Evolutionary conservation across 2,113 vertebrate genomes (phyloP).

Genomic region (Morone saxatilis): DNA sequence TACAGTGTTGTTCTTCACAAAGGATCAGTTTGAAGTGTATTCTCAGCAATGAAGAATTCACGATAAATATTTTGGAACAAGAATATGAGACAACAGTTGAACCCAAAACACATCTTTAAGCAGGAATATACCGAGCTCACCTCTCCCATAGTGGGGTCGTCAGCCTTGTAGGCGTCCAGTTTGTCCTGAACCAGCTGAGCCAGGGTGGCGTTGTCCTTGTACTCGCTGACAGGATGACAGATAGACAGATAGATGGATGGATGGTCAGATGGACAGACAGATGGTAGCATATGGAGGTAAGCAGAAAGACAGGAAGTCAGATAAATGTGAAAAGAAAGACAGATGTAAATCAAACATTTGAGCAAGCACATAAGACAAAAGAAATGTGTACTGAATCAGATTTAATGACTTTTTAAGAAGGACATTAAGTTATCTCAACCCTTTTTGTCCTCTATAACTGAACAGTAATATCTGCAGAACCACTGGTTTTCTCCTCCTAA

Average conservation of each 20-base stretch:
- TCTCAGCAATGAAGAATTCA: background rate
- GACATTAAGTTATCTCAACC: background rate
- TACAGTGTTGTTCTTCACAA: background rate
- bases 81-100: background rate
- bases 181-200: constrained; percentile 99
- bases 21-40: background rate
- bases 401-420: background rate
- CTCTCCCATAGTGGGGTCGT: constrained; percentile 98
- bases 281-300: too few relatives aligned
- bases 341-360: background rate
- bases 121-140: constrained; percentile 76
- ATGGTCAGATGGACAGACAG: background rate
- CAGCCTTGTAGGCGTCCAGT: constrained; percentile 96
- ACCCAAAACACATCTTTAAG: background rate
- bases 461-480: background rate
- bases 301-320: background rate
- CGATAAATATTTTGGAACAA: background rate
- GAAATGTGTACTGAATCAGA: background rate
- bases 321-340: background rate
- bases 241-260: background rate
- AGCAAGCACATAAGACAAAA: background rate
- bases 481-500: background rate
- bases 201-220: constrained; percentile 95
- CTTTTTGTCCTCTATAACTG: background rate
- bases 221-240: constrained; percentile 76